These are phyloP conservation scores for Paracanthobrama guichenoti DNA, from an alignment of 2,113 vertebrate species.

Conservation along the genomic window DNA sequence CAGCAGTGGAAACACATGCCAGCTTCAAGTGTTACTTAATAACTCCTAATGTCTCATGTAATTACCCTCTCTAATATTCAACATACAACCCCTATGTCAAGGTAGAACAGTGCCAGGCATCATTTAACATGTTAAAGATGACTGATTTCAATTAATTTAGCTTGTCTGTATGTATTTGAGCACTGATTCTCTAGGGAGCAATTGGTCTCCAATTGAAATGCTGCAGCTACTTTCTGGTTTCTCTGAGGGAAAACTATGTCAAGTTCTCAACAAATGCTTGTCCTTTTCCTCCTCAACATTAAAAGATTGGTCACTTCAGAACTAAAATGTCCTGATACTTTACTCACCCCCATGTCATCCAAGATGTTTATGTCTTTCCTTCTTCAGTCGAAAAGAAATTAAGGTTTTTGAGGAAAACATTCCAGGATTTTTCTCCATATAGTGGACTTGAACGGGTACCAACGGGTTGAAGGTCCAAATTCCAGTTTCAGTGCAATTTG, in stretches of 20 bases:
- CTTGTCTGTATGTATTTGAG: slow-evolving; percentile 14
- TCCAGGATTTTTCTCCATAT: too few relatives aligned
- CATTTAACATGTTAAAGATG: slow-evolving; percentile 21
- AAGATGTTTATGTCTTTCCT: too few relatives aligned
- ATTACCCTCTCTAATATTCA: slow-evolving; percentile 23
- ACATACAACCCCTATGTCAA: neutral
- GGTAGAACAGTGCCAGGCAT: neutral
- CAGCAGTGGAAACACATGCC: slow-evolving; percentile 39
- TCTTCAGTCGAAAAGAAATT: too few relatives aligned
- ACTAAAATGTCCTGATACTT: too few relatives aligned
- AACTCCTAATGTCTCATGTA: slow-evolving; percentile 26
- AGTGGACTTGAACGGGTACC: too few relatives aligned
- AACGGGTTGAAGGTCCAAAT: too few relatives aligned
- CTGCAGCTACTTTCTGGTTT: slow-evolving; percentile 44
- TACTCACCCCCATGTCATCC: too few relatives aligned
- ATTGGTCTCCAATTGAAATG: slow-evolving; percentile 68
- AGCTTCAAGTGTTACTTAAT: slow-evolving; percentile 41
- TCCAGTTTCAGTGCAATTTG: too few relatives aligned
- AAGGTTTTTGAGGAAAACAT: too few relatives aligned
- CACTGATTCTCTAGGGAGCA: slow-evolving; percentile 60
- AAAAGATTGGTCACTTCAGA: too few relatives aligned
- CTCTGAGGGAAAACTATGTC: neutral
- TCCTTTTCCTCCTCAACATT: neutral
- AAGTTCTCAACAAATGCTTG: neutral
- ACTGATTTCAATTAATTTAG: slow-evolving; percentile 26